Percentiles rank a stretch among this genome's conserved stretches.
Conservation (phyloP, 2,797 vertebrate species). For the Graptemys geographica region DNA sequence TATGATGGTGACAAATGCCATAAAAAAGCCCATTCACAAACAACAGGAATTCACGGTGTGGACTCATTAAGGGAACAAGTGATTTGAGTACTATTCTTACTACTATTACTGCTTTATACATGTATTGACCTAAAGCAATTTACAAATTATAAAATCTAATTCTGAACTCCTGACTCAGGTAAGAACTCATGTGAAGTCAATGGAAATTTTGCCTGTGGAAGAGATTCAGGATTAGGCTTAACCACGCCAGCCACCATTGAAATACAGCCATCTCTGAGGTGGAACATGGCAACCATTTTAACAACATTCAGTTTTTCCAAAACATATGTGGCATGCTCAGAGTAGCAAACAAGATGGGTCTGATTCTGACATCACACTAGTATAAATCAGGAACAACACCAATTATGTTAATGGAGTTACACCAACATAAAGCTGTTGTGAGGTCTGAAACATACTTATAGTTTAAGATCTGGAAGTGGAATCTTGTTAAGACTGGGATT, state of each 20-base stretch:
- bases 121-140: background rate
- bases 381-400: background rate
- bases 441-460: background rate
- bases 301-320: background rate
- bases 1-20: fast-evolving
- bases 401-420: background rate
- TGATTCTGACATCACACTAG: background rate
- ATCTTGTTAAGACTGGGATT: background rate
- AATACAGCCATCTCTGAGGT: background rate
- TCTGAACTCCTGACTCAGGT: background rate
- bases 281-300: background rate
- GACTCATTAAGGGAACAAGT: background rate
- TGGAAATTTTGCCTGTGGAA: background rate
- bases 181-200: background rate
- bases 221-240: background rate
- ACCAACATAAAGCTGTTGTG: background rate
- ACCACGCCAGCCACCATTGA: background rate
- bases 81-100: background rate
- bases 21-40: background rate
- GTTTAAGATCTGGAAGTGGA: background rate
- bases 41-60: background rate
- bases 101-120: background rate
- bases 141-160: background rate
- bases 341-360: background rate
- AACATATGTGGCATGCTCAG: background rate